phyloP scores from a whole-genome alignment of 1,140 invertebrate species.

The Lethrus apterus region DNA sequence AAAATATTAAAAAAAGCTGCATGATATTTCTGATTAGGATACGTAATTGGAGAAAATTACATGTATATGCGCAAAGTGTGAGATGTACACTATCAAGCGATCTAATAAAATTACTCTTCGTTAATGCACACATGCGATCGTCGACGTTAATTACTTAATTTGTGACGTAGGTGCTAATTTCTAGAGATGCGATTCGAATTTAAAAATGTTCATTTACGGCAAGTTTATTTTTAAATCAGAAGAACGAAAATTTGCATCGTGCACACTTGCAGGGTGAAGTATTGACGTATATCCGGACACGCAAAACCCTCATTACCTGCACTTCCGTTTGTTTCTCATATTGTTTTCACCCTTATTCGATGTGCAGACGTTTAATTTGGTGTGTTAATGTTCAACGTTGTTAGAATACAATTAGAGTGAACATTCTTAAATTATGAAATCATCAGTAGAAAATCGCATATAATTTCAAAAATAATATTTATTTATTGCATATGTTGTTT shows the following conservation, averaged over 20 bases:
- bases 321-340: conserved; percentile 26
- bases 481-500: too few relatives aligned
- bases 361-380: conserved; percentile 3
- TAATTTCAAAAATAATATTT: too few relatives aligned
- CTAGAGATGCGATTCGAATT: too few relatives aligned
- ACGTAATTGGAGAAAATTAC: conserved; percentile 10
- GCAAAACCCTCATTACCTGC: conserved; percentile 25
- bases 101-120: conserved; percentile 2
- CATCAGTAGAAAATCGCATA: too few relatives aligned
- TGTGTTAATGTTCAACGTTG: conserved; percentile 8
- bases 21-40: conserved; percentile 5
- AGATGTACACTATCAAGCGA: conserved; percentile 8
- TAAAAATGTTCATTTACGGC: too few relatives aligned
- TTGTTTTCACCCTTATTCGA: conserved; percentile 15
- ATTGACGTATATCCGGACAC: conserved; percentile 23
- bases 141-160: too few relatives aligned
- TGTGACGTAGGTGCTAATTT: too few relatives aligned
- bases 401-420: conserved; percentile 1
- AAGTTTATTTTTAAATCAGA: too few relatives aligned
- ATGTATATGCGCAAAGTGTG: not conserved
- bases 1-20: conserved; percentile 3
- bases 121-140: too few relatives aligned
- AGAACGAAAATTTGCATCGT: not conserved
- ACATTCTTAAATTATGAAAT: conserved; percentile 6
- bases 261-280: conserved; percentile 16